phyloP scores from a whole-genome alignment of 35 echinoderm and acorn worm genomes.

The Heliocidaris tuberculata region DNA sequence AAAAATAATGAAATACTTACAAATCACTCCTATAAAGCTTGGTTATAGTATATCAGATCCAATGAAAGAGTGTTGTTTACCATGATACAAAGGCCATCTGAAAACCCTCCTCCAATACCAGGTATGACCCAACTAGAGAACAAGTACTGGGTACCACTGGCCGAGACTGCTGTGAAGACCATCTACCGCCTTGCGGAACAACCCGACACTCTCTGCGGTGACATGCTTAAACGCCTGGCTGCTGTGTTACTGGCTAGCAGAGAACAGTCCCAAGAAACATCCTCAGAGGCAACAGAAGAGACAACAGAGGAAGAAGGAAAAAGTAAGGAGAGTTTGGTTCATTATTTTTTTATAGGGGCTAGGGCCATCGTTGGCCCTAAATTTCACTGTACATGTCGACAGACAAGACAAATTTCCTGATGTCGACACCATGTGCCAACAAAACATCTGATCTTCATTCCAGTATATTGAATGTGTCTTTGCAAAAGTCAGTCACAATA shows the following conservation, averaged over 20 bases:
- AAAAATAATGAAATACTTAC: no score
- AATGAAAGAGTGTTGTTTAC: no score
- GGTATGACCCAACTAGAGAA: conserved; percentile 63
- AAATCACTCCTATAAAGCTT: no score
- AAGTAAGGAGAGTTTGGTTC: background rate
- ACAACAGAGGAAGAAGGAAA: background rate
- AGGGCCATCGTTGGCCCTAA: no score
- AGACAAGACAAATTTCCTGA: no score
- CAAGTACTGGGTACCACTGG: conserved; percentile 80
- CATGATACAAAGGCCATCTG: background rate
- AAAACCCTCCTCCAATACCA: background rate
- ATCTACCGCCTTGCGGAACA: conserved; percentile 92
- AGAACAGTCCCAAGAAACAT: background rate
- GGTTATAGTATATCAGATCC: no score
- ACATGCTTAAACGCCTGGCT: conserved; percentile 73
- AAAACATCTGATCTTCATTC: no score
- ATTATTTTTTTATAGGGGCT: background rate
- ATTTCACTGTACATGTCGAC: no score
- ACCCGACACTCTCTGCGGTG: conserved; percentile 65
- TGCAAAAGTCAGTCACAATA: no score
- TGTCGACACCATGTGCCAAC: no score
- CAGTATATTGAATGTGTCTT: no score
- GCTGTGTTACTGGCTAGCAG: conserved; percentile 38
- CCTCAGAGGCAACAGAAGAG: background rate
- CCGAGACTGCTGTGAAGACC: conserved; percentile 78